Base-by-base conservation (phyloP, 2,113 vertebrate species). In the Shinisaurus crocodilurus region DNA sequence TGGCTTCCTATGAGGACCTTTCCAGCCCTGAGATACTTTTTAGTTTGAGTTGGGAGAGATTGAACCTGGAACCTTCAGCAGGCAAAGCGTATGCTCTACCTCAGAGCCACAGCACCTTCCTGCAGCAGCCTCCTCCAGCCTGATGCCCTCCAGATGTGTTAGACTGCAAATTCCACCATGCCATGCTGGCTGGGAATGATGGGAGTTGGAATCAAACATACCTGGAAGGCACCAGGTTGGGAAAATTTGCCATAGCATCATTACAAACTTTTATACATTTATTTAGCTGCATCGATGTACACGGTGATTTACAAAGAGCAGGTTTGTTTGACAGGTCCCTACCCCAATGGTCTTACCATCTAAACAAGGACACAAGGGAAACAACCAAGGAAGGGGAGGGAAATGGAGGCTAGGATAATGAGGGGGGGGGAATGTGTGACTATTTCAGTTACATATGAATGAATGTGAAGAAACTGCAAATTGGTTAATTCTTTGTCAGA, bases 401-500 rank as follows among this genome's bases (percentile, higher is more conserved):
- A 69, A 85, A 84, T 67, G 0, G 12, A 88, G 5, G 63, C 18
- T 40, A 79, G 43, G 43, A 63, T 13, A 88, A 74, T 7, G 72
- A 34, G 45, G 29, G 29, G 18, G 29, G 9, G 29, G 25, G 75
- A 74, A 74, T 74, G 48, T 75, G 48, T 2, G 29, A 67, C n/a
- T 79, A 27, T 45, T 74, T 63, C 50, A 34, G 32, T n/a, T 76
- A 65, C 81, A n/a, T 45, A 16, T 16, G 18, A 54, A 82, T 48
- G 40, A 48, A 37, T 84, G 81, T 34, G 32, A 88, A 50, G 75
- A 48, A 80, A 85, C 43, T 79, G 63, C 34, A 67, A 54, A 85
- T 57, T 50, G 70, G 81, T 76, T 84, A 77, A 77, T 75, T 84
- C 81, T 76, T 82, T 48, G 63, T 75, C 69, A 57, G 69, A 60